Evolutionary conservation across 2,797 vertebrate species (phyloP).

Genomic region (Takifugu rubripes): DNA sequence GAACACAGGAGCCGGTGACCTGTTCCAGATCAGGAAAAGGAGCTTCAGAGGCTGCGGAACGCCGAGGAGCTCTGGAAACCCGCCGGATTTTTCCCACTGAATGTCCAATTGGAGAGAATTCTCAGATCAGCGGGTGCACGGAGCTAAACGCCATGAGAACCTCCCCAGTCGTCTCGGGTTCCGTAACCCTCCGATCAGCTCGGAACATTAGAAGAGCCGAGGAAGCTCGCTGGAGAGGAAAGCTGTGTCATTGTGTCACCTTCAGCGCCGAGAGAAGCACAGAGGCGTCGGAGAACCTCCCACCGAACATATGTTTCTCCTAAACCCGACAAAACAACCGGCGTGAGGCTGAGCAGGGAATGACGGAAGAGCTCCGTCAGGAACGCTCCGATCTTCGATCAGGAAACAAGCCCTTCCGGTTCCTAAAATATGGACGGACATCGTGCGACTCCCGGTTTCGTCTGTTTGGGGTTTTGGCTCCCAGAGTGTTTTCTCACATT

Average conservation of each 20-base stretch:
- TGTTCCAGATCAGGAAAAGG: background rate
- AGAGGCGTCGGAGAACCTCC: no score
- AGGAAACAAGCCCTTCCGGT: no score
- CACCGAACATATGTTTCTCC: no score
- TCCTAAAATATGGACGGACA: no score
- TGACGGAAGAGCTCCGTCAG: no score
- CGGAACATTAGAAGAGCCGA: background rate
- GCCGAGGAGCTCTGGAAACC: background rate
- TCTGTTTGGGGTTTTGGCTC: conserved; percentile 25
- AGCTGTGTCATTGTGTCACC: background rate
- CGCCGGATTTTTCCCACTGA: conserved; percentile 1
- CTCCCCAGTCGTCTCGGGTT: background rate
- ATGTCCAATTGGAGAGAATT: background rate
- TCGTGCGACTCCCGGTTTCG: no score
- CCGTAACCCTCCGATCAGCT: background rate
- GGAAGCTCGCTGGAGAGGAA: conserved; percentile 5
- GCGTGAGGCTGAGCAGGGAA: no score
- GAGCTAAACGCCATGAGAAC: background rate
- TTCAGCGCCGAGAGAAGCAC: no score
- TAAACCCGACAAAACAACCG: no score
- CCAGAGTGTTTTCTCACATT: conserved; percentile 16
- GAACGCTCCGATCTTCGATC: no score
- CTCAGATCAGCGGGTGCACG: background rate
- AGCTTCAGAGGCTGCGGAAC: conserved; percentile 1
- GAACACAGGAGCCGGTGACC: background rate